Percentiles rank a stretch among this genome's conserved stretches.
These are phyloP conservation scores for Aphelinus certus DNA, from an alignment of 1,140 invertebrate species.

Conservation along the genomic window DNA sequence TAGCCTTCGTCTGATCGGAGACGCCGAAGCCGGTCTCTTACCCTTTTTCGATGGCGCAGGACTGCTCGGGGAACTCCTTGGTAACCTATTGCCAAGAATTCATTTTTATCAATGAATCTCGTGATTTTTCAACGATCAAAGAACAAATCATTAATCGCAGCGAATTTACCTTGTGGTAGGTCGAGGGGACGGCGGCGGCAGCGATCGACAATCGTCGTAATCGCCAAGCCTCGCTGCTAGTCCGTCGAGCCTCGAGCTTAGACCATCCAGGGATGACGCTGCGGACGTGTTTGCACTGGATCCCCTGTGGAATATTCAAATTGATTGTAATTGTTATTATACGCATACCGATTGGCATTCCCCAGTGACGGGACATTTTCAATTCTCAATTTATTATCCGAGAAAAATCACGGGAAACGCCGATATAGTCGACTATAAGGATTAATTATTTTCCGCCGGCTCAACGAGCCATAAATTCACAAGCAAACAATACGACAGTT, in stretches of 20 bases:
- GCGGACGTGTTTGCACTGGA: slow-evolving; percentile 59
- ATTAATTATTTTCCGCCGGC: too few relatives aligned
- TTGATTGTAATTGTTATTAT: neutral
- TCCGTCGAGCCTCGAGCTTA: slow-evolving; percentile 59
- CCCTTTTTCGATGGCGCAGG: slow-evolving; percentile 77
- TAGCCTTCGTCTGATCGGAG: slow-evolving; percentile 78
- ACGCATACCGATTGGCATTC: too few relatives aligned
- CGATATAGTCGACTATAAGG: too few relatives aligned
- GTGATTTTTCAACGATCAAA: too few relatives aligned
- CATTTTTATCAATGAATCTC: neutral
- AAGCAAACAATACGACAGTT: too few relatives aligned
- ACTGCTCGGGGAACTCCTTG: slow-evolving; percentile 76
- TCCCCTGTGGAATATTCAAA: slow-evolving; percentile 40
- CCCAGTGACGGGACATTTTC: too few relatives aligned
- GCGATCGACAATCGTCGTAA: slow-evolving; percentile 60
- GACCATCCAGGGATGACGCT: slow-evolving; percentile 60
- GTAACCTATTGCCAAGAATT: slow-evolving; percentile 63
- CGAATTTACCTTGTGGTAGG: slow-evolving; percentile 53
- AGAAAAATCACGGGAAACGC: too few relatives aligned
- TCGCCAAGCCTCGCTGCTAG: slow-evolving; percentile 59
- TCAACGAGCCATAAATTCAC: too few relatives aligned
- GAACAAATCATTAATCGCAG: too few relatives aligned
- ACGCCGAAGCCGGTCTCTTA: slow-evolving; percentile 80
- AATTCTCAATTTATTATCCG: too few relatives aligned
- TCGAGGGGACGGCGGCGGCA: slow-evolving; percentile 63